phyloP scores from a whole-genome alignment of 2,113 vertebrate genomes.

The Ranitomeya variabilis region DNA sequence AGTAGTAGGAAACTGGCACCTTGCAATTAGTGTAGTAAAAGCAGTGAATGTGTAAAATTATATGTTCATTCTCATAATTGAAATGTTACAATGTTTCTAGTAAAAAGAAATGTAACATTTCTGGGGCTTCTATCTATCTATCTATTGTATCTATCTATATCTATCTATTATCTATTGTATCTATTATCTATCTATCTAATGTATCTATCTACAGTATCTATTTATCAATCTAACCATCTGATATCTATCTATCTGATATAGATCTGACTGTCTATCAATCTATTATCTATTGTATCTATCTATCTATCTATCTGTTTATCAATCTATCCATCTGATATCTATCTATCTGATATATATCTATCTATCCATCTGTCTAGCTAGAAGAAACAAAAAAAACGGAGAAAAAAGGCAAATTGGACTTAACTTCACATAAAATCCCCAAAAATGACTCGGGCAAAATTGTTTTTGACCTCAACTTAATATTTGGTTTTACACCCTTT shows the following conservation, averaged over 20 bases:
- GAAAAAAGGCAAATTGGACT: too few relatives aligned
- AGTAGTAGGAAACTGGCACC: slow-evolving; percentile 25
- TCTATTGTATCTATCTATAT: slow-evolving; percentile 8
- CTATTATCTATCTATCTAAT: too few relatives aligned
- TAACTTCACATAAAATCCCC: too few relatives aligned
- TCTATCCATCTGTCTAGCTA: too few relatives aligned
- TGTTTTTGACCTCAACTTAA: too few relatives aligned
- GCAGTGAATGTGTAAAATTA: slow-evolving; percentile 30
- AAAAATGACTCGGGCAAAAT: too few relatives aligned
- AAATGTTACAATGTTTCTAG: slow-evolving; percentile 18
- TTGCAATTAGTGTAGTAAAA: slow-evolving; percentile 52
- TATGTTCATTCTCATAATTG: slow-evolving; percentile 12
- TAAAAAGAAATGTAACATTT: neutral
- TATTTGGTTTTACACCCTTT: too few relatives aligned
- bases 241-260: neutral
- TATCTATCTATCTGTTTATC: neutral
- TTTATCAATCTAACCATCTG: neutral
- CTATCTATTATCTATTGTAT: neutral
- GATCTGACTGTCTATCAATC: too few relatives aligned
- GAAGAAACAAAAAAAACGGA: too few relatives aligned
- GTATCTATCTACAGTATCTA: neutral
- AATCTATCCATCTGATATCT: neutral
- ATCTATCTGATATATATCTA: neutral
- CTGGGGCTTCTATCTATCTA: neutral
- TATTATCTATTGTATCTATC: too few relatives aligned